Evolutionary conservation across 2,113 vertebrate species (phyloP), one percentile per base, ranked within the genome.

Genomic region (Etheostoma spectabile): DNA sequence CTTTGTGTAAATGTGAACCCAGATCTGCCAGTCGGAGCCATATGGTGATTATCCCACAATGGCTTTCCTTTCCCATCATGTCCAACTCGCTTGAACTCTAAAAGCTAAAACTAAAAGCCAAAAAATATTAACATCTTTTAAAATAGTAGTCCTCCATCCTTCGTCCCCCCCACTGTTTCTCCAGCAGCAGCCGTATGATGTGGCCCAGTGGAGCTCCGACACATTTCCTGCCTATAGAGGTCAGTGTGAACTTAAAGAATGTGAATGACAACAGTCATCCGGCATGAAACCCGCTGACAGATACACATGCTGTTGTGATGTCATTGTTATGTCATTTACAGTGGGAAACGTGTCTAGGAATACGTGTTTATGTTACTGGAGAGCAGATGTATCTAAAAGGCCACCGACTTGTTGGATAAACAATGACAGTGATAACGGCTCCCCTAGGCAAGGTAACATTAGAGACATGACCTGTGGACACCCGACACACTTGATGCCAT

Each of bases 171-270:
- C 8, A 2, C 35, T 21, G 51, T 35, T 5, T 38, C 48, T 27
- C n/a, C 70, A 8, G 46, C 57, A 62, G 57, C 3, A 19, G 3
- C 38, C 38, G 11, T 10, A 5, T 11, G 1, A n/a, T 22, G 18
- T 42, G 38, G 21, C 45, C 38, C 38, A 22, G 27, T 18, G 3
- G 5, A 5, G 24, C 45, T 62, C 24, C 18, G 5, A 0, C 42
- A 8, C 53, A 7, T 2, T 3, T 60, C 6, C 69, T 5, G 59
- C 84, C 87, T 72, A 15, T 38, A 89, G 84, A 86, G 81, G 87
- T 72, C 87, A 89, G 78, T 68, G 4, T 57, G 30, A 38, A 30
- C 73, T 33, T 14, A 22, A 7, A 66, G 33, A 79, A 57, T 3
- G 35, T 10, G 38, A 10, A 42, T 11, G 3, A 42, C 38, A 42